phyloP scores from a whole-genome alignment of 2,888 invertebrate genomes.

The Clunio marinus region DNA sequence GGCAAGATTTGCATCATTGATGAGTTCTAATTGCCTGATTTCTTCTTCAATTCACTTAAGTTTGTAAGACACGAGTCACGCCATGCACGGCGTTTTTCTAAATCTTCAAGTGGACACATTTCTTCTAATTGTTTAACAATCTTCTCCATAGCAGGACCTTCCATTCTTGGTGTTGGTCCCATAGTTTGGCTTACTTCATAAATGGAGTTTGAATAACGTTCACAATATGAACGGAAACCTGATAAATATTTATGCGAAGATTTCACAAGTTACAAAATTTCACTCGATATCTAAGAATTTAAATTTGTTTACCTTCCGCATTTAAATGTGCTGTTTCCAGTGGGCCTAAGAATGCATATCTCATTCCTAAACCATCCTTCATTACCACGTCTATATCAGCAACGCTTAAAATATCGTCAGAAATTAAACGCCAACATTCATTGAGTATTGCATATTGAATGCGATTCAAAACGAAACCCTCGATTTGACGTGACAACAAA shows the following conservation, averaged over 20 bases:
- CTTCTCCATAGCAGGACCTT: conserved; percentile 60
- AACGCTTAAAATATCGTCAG: conserved; percentile 77
- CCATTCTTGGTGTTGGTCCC: conserved; percentile 70
- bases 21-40: no score
- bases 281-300: neutral
- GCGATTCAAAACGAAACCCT: conserved; percentile 90
- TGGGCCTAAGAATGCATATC: conserved; percentile 93
- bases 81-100: conserved; percentile 73
- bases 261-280: no score
- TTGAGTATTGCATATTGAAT: conserved; percentile 92
- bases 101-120: conserved; percentile 68
- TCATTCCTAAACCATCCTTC: conserved; percentile 88
- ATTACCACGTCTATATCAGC: conserved; percentile 90
- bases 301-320: conserved; percentile 69
- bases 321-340: conserved; percentile 92
- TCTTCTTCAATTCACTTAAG: conserved; percentile 72
- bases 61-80: conserved; percentile 78
- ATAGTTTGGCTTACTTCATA: conserved; percentile 65
- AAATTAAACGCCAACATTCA: conserved; percentile 85
- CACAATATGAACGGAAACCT: conserved; percentile 54
- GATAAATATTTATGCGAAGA: neutral
- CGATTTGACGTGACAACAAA: conserved; percentile 76
- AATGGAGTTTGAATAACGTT: conserved; percentile 60
- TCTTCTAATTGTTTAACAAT: conserved; percentile 69
- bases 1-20: no score